Percentiles rank a stretch among this genome's conserved stretches.
These are phyloP conservation scores for Ecliptopera silaceata DNA, from an alignment of 2,888 invertebrate genomes.

Conservation along the genomic window DNA sequence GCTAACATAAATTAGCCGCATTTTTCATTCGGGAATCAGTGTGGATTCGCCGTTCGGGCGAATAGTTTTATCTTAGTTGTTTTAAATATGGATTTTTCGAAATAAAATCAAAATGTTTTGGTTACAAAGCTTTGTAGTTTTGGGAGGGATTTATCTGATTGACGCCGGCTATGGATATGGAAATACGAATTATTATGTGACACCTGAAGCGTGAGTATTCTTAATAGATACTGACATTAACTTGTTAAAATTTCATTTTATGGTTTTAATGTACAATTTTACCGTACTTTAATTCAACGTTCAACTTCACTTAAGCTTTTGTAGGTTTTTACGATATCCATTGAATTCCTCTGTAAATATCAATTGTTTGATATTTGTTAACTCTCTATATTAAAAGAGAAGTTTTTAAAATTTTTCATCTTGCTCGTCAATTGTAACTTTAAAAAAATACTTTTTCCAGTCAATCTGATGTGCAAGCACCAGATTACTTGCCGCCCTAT, in stretches of 20 bases:
- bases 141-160: conserved; percentile 52
- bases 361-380: no score
- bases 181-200: conserved; percentile 32
- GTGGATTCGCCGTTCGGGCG: conserved; percentile 53
- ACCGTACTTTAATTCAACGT: no score
- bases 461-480: conserved; percentile 72
- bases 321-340: no score
- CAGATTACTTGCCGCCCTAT: conserved; percentile 62
- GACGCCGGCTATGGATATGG: conserved; percentile 59
- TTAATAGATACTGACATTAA: no score
- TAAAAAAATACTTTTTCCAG: conserved; percentile 41
- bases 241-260: no score
- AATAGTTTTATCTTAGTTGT: conserved; percentile 42
- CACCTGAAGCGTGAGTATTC: conserved; percentile 55
- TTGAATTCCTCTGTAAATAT: no score
- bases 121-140: conserved; percentile 53
- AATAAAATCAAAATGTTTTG: conserved; percentile 49
- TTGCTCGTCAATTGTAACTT: no score
- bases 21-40: conserved; percentile 56
- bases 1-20: conserved; percentile 47
- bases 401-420: no score
- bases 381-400: no score
- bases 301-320: no score
- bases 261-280: no score
- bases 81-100: conserved; percentile 47